Conservation (phyloP, 2,888 invertebrate genomes). For the Germaria angustata region DNA sequence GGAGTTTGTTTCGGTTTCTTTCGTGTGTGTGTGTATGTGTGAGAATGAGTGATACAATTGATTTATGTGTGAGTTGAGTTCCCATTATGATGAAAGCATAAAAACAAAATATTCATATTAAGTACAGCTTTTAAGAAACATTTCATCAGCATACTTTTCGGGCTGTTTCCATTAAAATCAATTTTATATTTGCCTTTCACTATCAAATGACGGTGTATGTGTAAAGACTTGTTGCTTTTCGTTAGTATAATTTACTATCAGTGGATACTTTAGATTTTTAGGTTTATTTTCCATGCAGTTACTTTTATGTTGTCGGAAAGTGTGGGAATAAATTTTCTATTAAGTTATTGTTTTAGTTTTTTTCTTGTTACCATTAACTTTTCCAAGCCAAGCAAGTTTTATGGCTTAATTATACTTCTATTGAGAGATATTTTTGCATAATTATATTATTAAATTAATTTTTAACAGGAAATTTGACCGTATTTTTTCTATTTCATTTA, state of each 20-base stretch:
- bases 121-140: background rate
- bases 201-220: background rate
- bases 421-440: background rate
- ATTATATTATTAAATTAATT: conserved; percentile 4
- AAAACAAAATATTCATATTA: background rate
- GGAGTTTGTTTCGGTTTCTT: background rate
- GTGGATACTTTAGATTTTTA: background rate
- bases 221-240: background rate
- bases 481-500: background rate
- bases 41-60: background rate
- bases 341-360: background rate
- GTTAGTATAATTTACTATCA: background rate
- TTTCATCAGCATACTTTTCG: background rate
- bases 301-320: conserved; percentile 12
- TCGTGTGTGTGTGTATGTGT: too few species aligned
- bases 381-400: conserved; percentile 25
- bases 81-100: background rate
- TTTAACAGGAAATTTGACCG: background rate
- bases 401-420: background rate
- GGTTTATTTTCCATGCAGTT: background rate
- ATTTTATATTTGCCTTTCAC: background rate
- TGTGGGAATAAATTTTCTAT: conserved; percentile 14
- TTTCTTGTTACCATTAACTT: conserved; percentile 6
- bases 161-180: background rate
- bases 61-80: background rate